A percentile compares a stretch with the other conserved stretches of the same genome.
These are phyloP conservation scores for human (Homo sapiens) DNA, from an alignment of 2,113 vertebrate species.

Conservation along the genomic window GRCh38 chr12:21895501-21896000, in stretches of 20 bases:
- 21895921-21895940: neutral
- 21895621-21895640: neutral
- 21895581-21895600: neutral
- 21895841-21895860: neutral
- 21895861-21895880: neutral
- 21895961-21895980: neutral
- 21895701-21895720: neutral
- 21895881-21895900: neutral
- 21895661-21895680: neutral
- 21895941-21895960: conserved; percentile 1
- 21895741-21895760: neutral
- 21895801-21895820: neutral
- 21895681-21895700: conserved; percentile 26
- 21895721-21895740: conserved; percentile 1
- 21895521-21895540: conserved; percentile 49
- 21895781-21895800: conserved; percentile 22
- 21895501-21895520: conserved; percentile 21
- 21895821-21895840: neutral
- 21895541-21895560: conserved; percentile 6
- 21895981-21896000: neutral
- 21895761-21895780: neutral
- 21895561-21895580: neutral
- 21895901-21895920: conserved; percentile 25
- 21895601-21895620: conserved; percentile 3
- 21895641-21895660: neutral